A percentile compares a stretch with the other conserved stretches of the same genome.
Conservation (phyloP, 2,797 vertebrate genomes). For the Leucoraja ocellata region DNA sequence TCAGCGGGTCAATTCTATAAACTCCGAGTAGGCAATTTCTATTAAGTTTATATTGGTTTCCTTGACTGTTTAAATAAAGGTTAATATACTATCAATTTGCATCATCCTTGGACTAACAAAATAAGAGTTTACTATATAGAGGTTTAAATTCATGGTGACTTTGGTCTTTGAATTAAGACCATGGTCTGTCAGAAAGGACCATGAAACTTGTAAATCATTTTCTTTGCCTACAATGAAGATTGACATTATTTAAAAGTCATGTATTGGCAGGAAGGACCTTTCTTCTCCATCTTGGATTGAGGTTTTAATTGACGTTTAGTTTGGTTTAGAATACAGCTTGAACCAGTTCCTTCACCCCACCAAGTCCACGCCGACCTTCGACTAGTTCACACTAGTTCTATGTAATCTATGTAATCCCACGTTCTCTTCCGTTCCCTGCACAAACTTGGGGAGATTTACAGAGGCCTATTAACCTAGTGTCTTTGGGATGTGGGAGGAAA, state of each 20-base stretch:
- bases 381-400: neutral
- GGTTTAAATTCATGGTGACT: neutral
- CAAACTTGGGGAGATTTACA: too few relatives aligned
- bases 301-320: neutral
- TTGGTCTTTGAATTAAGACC: neutral
- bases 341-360: neutral
- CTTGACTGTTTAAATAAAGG: slow-evolving; percentile 20
- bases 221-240: neutral
- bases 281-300: neutral
- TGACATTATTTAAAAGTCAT: neutral
- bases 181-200: neutral
- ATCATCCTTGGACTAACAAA: neutral
- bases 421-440: too few relatives aligned
- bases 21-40: neutral
- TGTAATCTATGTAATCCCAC: too few relatives aligned
- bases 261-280: too few relatives aligned
- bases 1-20: neutral
- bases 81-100: slow-evolving; percentile 1
- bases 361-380: too few relatives aligned
- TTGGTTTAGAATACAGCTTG: neutral
- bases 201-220: neutral
- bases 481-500: too few relatives aligned
- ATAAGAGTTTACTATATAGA: neutral
- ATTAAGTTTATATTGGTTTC: slow-evolving; percentile 13
- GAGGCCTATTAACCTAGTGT: too few relatives aligned